A percentile compares a stretch with the other conserved stretches of the same genome.
phyloP scores from a whole-genome alignment of 2,888 invertebrate genomes.

The Athrips mouffetella region DNA sequence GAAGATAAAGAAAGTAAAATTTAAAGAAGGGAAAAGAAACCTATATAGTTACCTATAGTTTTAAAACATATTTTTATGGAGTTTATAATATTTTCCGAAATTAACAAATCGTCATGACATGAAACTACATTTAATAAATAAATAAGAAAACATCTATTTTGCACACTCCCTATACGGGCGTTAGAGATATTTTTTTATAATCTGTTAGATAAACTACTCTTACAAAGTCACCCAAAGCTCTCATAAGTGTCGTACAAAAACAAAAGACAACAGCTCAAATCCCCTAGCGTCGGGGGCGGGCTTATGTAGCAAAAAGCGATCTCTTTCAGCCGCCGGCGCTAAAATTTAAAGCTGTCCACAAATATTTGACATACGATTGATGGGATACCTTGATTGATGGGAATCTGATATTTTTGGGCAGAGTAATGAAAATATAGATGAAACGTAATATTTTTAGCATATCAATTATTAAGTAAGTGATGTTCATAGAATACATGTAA shows the following conservation, averaged over 20 bases:
- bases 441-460: too few relatives aligned
- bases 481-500: too few relatives aligned
- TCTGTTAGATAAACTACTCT: slow-evolving; percentile 19
- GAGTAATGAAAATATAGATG: slow-evolving; percentile 31
- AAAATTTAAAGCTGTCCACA: slow-evolving; percentile 55
- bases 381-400: slow-evolving; percentile 60
- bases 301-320: slow-evolving; percentile 32
- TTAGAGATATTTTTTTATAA: slow-evolving; percentile 17
- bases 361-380: slow-evolving; percentile 73
- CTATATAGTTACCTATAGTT: too few relatives aligned
- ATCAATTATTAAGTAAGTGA: too few relatives aligned
- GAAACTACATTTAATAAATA: neutral
- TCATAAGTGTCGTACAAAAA: slow-evolving; percentile 22
- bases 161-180: slow-evolving; percentile 14
- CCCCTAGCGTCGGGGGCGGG: slow-evolving; percentile 17
- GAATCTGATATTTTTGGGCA: slow-evolving; percentile 43
- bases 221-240: slow-evolving; percentile 2
- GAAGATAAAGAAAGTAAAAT: too few relatives aligned
- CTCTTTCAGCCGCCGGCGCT: slow-evolving; percentile 43
- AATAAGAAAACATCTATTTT: neutral
- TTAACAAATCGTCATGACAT: neutral
- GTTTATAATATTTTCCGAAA: too few relatives aligned
- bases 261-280: slow-evolving; percentile 16
- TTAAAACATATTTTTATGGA: too few relatives aligned
- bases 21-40: too few relatives aligned